Evolutionary conservation across 64 coral and sea anemone species (phyloP), one percentile per base, ranked within the genome.

Genomic region (Stichodactyla mertensii): DNA sequence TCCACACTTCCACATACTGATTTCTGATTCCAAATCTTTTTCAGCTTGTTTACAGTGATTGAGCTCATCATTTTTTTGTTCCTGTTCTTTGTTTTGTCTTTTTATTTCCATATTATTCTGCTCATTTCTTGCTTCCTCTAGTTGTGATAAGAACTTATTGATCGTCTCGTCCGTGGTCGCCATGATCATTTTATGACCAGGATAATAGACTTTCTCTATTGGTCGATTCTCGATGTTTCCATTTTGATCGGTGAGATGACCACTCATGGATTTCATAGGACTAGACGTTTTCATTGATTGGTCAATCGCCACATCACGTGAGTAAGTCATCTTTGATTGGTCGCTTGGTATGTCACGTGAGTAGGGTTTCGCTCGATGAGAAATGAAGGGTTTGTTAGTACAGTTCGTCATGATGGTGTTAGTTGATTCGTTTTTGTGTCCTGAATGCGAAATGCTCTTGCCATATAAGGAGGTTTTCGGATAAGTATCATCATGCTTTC

Each of bases 1-100:
- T 6, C 90, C 90, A 87, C 90, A 92, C 20, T 83, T 81, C 83
- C 83, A 85, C 14, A 85, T 61, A 61, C 83, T 62, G 12, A 64
- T 85, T 15, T 82, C 80, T 9, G 69, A 23, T 5, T 81, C 78
- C 5, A 81, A 81, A 54, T 22, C 78, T 5, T 81, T 0, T 10
- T 81, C 78, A 20, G n/a, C 4, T 10, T 4, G 24, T 74, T 74
- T 74, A 18, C 11, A 15, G 77, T 12, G 7, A 79, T 79, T 79
- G 31, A 28, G 9, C 6, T 53, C 27, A 14, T 80, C 18, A 12
- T 80, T 54, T 0, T 7, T 7, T 15, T 22, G 7, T 22, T 51
- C 78, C 20, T 81, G 12, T 81, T 51, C 15, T 2, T 81, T 6
- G 16, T 52, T 51, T 2, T 36, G 11, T 16, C 13, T 10, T 79